These are phyloP conservation scores for Nephrotoma flavescens DNA, from an alignment of 2,888 invertebrate species.

Conservation along the genomic window DNA sequence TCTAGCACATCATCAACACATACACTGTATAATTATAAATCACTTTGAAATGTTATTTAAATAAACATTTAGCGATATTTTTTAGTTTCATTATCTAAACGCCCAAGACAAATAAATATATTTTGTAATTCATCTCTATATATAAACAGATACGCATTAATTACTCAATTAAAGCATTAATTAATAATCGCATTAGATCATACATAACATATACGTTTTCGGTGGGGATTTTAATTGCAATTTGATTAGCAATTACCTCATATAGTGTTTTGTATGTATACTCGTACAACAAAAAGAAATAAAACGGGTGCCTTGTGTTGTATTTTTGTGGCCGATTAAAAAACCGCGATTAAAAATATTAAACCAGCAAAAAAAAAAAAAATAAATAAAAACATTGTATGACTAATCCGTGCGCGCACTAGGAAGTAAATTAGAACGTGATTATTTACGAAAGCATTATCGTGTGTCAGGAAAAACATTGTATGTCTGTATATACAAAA, in stretches of 20 bases:
- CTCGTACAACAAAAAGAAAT: background rate
- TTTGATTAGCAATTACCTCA: background rate
- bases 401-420: background rate
- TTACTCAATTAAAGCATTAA: background rate
- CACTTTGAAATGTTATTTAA: background rate
- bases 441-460: background rate
- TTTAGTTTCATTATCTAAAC: background rate
- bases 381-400: background rate
- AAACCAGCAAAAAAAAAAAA: background rate
- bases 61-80: background rate
- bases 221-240: background rate
- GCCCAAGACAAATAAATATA: background rate
- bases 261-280: background rate
- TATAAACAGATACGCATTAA: background rate
- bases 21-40: background rate
- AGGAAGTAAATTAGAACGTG: background rate
- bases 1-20: background rate
- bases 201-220: background rate
- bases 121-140: background rate
- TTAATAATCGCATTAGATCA: background rate
- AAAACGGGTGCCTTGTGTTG: background rate
- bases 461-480: background rate
- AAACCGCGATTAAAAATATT: background rate
- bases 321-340: background rate
- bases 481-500: background rate